These are phyloP conservation scores for Neomorphus geoffroyi DNA, from an alignment of 2,797 vertebrate species.

Conservation along the genomic window DNA sequence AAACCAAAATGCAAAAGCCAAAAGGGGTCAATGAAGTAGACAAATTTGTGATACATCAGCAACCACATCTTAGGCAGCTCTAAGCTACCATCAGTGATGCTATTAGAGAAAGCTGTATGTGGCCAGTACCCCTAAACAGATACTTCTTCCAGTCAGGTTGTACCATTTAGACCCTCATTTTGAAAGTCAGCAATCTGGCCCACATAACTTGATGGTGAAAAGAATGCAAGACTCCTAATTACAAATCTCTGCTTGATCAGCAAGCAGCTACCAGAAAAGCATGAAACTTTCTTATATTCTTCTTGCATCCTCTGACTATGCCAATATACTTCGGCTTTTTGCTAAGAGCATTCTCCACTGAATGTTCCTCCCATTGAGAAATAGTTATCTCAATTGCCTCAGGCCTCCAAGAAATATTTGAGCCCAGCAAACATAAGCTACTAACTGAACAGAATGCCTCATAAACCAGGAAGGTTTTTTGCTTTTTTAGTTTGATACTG, in stretches of 20 bases:
- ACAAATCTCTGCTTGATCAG: not conserved
- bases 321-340: fast-evolving
- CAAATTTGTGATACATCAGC: not conserved
- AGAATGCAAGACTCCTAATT: not conserved
- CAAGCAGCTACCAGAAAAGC: not conserved
- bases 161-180: not conserved
- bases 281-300: not conserved
- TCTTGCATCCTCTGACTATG: not conserved
- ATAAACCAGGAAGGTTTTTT: not conserved
- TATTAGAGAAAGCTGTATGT: not conserved
- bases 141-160: not conserved
- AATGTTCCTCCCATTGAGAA: not conserved
- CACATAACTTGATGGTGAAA: not conserved
- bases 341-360: not conserved
- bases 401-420: not conserved
- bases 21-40: not conserved
- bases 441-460: not conserved
- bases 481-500: not conserved
- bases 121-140: not conserved
- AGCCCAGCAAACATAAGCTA: not conserved
- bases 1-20: not conserved
- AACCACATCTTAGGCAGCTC: not conserved
- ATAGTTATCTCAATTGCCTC: not conserved
- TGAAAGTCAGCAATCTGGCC: not conserved
- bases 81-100: not conserved